phyloP scores from a whole-genome alignment of 2,113 vertebrate genomes.

The Malurus elegans region DNA sequence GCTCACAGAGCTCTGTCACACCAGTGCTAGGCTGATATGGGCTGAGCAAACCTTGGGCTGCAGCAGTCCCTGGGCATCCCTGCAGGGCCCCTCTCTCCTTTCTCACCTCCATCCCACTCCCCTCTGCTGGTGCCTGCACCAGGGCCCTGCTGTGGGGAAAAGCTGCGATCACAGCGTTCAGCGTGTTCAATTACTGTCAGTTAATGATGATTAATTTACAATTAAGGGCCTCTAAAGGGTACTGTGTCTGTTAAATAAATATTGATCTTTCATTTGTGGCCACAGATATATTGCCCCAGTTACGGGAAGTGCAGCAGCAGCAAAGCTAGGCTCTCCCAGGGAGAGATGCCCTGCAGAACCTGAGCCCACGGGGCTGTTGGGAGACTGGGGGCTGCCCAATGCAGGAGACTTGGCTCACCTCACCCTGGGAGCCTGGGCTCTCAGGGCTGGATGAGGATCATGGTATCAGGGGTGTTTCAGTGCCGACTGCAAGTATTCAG shows the following conservation, averaged over 20 bases:
- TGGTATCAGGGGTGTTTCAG: fast-evolving
- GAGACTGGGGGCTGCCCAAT: background rate
- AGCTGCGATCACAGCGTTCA: background rate
- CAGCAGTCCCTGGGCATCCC: background rate
- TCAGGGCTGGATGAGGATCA: background rate
- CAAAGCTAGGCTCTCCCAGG: background rate
- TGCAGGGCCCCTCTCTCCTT: background rate
- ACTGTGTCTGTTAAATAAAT: conserved; percentile 64
- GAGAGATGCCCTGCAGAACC: fast-evolving
- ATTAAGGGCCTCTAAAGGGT: conserved; percentile 58
- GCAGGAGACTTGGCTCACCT: background rate
- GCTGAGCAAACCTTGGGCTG: background rate
- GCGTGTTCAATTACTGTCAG: conserved; percentile 51
- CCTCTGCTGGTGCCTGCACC: fast-evolving
- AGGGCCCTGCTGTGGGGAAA: background rate
- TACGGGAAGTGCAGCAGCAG: background rate
- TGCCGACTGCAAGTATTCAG: fast-evolving
- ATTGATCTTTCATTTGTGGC: conserved; percentile 64
- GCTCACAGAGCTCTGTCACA: background rate
- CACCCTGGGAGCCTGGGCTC: fast-evolving
- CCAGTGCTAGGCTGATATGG: fast-evolving
- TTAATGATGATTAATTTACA: conserved; percentile 70
- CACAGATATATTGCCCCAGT: conserved; percentile 13
- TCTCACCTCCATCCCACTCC: background rate
- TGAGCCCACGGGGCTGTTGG: fast-evolving